Conservation (phyloP, 2,113 vertebrate species). For the Rallus limicola region DNA sequence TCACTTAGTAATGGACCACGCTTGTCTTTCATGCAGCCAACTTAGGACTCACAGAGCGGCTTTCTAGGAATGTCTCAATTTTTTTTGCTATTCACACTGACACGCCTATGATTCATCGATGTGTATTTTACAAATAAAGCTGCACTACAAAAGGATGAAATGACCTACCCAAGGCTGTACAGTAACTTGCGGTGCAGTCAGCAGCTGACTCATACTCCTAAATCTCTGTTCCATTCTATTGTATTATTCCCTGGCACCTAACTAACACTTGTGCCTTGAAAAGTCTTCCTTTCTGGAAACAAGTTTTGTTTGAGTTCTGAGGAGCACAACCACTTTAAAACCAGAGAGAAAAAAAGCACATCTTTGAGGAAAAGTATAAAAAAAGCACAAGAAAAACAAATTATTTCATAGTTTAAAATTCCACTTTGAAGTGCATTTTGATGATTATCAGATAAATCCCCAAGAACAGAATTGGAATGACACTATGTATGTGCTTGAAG, state of each 20-base stretch:
- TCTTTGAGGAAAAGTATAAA: conserved; percentile 6
- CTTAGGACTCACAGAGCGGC: neutral
- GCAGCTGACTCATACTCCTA: neutral
- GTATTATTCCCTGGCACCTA: neutral
- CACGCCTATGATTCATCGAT: neutral
- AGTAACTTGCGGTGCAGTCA: neutral
- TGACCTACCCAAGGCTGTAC: neutral
- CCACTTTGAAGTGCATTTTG: conserved; percentile 59
- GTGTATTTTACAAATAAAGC: neutral
- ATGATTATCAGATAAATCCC: conserved; percentile 66
- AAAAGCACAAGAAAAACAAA: conserved; percentile 64
- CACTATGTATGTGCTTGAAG: neutral
- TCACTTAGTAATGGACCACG: neutral
- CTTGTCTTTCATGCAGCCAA: neutral
- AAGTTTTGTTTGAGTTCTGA: neutral
- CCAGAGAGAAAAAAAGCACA: neutral
- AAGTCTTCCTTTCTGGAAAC: neutral
- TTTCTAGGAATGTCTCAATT: neutral
- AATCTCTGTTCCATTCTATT: neutral
- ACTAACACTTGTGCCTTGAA: neutral
- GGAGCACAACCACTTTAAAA: conserved; percentile 1
- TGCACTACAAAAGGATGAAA: neutral
- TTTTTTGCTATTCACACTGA: neutral
- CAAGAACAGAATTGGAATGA: conserved; percentile 59
- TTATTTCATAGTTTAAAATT: conserved; percentile 66